phyloP scores from a whole-genome alignment of 2,113 vertebrate species.

The Spilogale gracilis region DNA sequence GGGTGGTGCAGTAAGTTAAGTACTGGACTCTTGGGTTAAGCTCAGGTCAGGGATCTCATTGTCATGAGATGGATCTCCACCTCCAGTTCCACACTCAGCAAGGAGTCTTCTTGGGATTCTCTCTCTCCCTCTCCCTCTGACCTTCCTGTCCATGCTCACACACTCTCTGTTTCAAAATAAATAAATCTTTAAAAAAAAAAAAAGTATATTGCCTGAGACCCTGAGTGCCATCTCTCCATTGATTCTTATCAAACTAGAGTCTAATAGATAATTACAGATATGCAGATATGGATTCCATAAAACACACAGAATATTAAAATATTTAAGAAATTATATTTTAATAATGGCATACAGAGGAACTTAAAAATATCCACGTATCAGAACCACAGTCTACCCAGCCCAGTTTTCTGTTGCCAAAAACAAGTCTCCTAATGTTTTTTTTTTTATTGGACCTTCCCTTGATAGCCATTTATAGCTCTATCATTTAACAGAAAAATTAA shows the following conservation, averaged over 20 bases:
- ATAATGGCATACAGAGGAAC: not conserved
- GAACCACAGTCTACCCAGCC: not conserved
- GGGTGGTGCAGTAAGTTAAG: not conserved
- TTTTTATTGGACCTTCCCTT: not conserved
- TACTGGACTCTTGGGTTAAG: not conserved
- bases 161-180: not conserved
- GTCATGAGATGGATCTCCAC: not conserved
- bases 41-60: not conserved
- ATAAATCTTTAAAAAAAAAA: not conserved
- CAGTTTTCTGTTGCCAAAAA: slow-evolving; percentile 13
- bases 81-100: not conserved
- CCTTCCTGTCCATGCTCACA: not conserved
- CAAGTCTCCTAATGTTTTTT: not conserved
- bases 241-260: not conserved
- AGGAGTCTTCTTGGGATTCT: not conserved
- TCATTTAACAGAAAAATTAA: slow-evolving; percentile 9
- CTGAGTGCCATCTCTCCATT: not conserved
- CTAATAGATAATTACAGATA: not conserved
- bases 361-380: not conserved
- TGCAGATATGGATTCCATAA: not conserved
- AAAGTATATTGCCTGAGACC: not conserved
- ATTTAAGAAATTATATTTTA: slow-evolving; percentile 8
- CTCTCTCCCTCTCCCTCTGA: not conserved
- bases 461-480: not conserved
- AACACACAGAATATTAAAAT: not conserved